These are phyloP conservation scores for Chiridota heheva DNA, from an alignment of 35 echinoderm and acorn worm genomes.

Conservation along the genomic window DNA sequence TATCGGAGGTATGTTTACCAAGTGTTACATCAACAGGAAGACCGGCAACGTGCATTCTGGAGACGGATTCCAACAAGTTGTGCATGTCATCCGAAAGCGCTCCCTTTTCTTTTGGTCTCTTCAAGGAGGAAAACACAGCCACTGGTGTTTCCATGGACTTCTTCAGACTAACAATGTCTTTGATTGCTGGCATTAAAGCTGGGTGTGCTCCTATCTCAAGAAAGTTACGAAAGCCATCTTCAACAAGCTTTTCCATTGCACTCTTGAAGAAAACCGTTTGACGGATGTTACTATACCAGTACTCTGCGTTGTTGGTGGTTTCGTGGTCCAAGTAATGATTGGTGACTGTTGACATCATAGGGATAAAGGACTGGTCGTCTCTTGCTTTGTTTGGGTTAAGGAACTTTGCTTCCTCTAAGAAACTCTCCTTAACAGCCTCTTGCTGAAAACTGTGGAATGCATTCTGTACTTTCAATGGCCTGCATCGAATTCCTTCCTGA, in stretches of 20 bases:
- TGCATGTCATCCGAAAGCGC: conserved; percentile 23
- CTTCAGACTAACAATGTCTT: conserved; percentile 6
- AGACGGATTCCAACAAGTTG: conserved; percentile 28
- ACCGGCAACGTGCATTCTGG: conserved; percentile 42
- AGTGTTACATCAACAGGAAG: conserved; percentile 13
- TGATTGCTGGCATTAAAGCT: conserved; percentile 42
- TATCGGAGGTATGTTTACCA: conserved; percentile 18
- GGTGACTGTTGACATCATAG: conserved; percentile 67
- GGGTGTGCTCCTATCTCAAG: conserved; percentile 65
- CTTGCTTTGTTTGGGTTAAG: neutral
- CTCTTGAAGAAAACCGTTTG: conserved; percentile 39
- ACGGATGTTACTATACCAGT: conserved; percentile 55
- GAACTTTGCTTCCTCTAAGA: conserved; percentile 10
- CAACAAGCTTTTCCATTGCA: conserved; percentile 25
- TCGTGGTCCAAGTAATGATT: conserved; percentile 12
- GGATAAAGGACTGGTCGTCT: too few relatives aligned
- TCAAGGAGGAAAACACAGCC: conserved; percentile 19
- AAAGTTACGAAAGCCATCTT: conserved; percentile 47
- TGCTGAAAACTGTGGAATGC: conserved; percentile 87
- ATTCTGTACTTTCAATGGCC: conserved; percentile 68
- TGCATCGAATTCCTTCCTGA: conserved; percentile 33
- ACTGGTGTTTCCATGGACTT: neutral
- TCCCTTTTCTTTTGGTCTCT: conserved; percentile 36
- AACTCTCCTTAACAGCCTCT: conserved; percentile 49
- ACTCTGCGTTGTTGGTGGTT: conserved; percentile 23